Conservation (phyloP, 2,888 invertebrate genomes). For the Leptogaster cylindrica region DNA sequence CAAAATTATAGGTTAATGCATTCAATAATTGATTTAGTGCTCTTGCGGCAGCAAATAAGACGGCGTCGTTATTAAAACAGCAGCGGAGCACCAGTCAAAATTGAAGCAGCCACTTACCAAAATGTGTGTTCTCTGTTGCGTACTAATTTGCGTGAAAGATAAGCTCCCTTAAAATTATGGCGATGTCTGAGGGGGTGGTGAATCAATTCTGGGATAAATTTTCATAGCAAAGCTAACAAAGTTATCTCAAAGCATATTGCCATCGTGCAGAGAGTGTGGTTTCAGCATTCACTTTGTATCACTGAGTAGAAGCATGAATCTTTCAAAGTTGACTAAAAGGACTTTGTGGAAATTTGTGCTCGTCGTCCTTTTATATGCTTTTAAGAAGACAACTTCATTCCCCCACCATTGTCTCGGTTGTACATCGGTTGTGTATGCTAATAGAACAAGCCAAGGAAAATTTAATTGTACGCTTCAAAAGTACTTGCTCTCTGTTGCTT, state of each 20-base stretch:
- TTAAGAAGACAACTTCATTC: slow-evolving; percentile 1
- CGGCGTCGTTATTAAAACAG: not conserved
- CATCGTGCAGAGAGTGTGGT: not conserved
- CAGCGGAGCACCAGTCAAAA: not conserved
- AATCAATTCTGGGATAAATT: not conserved
- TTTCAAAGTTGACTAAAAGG: not conserved
- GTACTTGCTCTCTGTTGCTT: not conserved
- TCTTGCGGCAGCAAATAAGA: not conserved
- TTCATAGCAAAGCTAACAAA: not conserved
- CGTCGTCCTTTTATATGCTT: not conserved
- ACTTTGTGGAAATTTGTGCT: not conserved
- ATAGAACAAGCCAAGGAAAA: not conserved
- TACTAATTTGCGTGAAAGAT: slow-evolving; percentile 26
- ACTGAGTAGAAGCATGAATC: not conserved
- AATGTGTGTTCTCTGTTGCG: slow-evolving; percentile 15
- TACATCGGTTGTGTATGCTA: not conserved
- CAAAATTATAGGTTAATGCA: not conserved
- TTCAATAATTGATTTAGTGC: slow-evolving; percentile 2
- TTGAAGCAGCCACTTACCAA: not conserved
- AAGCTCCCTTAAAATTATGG: not conserved
- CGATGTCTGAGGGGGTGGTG: not conserved
- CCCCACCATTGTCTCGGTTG: not conserved
- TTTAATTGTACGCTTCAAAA: not conserved
- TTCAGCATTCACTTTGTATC: not conserved
- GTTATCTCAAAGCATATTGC: slow-evolving; percentile 1